Evolutionary conservation across 1,140 invertebrate genomes (phyloP).

Genomic region (Cydia pomonella): DNA sequence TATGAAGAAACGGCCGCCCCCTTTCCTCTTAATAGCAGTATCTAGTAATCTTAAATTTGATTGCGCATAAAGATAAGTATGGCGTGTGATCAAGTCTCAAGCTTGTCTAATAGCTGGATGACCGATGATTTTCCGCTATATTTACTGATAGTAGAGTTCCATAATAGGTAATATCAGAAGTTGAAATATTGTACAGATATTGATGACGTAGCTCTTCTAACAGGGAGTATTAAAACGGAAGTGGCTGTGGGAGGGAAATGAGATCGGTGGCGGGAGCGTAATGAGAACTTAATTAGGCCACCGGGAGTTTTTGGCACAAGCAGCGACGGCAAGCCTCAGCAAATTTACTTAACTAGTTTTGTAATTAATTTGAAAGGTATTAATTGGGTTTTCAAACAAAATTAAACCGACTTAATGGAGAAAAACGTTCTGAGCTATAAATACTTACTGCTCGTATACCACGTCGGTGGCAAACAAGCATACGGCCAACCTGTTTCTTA

Average conservation of each 20-base stretch:
- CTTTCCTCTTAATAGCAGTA: not conserved
- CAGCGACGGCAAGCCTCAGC: not conserved
- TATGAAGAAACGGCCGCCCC: too few relatives aligned
- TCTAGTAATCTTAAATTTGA: not conserved
- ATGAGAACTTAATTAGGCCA: conserved; percentile 14
- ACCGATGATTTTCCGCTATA: conserved; percentile 21
- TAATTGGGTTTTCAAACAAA: not conserved
- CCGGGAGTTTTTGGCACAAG: conserved; percentile 2
- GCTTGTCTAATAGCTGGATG: not conserved
- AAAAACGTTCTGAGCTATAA: too few relatives aligned
- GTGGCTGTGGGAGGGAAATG: not conserved
- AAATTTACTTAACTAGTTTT: not conserved
- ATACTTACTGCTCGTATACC: too few relatives aligned
- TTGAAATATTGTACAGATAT: not conserved
- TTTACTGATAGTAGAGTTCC: conserved; percentile 3
- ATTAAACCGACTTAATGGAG: not conserved
- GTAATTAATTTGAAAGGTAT: not conserved
- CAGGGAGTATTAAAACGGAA: not conserved
- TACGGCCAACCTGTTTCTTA: too few relatives aligned
- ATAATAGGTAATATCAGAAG: conserved; percentile 1
- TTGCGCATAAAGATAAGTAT: conserved; percentile 9
- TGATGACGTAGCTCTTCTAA: not conserved
- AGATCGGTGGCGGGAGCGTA: conserved; percentile 1
- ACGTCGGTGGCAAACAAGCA: too few relatives aligned
- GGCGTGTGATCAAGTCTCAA: not conserved